Percentiles rank a stretch among this genome's conserved stretches.
These are phyloP conservation scores for Neoarius graeffei DNA, from an alignment of 2,113 vertebrate species.

Conservation along the genomic window DNA sequence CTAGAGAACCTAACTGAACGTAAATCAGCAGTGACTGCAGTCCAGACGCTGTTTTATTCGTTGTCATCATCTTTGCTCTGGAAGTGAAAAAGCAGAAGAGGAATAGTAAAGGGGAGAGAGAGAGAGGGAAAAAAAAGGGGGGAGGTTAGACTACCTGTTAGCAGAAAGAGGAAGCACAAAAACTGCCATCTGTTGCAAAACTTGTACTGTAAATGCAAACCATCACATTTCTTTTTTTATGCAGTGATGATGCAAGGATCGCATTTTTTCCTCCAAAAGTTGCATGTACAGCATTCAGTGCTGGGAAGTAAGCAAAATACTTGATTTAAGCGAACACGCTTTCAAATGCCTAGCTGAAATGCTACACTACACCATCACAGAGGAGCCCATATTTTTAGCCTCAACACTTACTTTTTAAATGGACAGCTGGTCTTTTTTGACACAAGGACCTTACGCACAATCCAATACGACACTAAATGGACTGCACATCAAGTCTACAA, in stretches of 20 bases:
- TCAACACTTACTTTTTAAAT: neutral
- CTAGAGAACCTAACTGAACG: neutral
- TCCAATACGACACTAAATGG: too few relatives aligned
- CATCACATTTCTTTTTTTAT: constrained; percentile 40
- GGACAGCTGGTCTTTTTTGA: neutral
- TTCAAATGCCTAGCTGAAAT: neutral
- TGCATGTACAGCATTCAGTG: constrained; percentile 42
- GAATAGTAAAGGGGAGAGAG: constrained; percentile 27
- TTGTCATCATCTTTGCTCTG: constrained; percentile 26
- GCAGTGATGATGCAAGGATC: constrained; percentile 47
- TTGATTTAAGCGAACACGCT: constrained; percentile 5
- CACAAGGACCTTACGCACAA: too few relatives aligned
- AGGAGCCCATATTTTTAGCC: neutral
- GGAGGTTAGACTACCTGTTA: constrained; percentile 37
- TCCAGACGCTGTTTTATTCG: constrained; percentile 11
- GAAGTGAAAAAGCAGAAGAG: constrained; percentile 34
- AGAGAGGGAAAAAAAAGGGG: neutral
- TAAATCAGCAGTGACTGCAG: neutral
- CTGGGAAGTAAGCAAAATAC: constrained; percentile 23
- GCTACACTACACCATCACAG: neutral
- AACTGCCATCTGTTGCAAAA: constrained; percentile 57
- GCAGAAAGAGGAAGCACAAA: constrained; percentile 54
- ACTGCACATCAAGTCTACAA: neutral
- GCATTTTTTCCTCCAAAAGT: constrained; percentile 36
- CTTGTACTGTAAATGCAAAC: constrained; percentile 56